phyloP scores from a whole-genome alignment of 2,113 vertebrate genomes.

The Nerophis lumbriciformis region DNA sequence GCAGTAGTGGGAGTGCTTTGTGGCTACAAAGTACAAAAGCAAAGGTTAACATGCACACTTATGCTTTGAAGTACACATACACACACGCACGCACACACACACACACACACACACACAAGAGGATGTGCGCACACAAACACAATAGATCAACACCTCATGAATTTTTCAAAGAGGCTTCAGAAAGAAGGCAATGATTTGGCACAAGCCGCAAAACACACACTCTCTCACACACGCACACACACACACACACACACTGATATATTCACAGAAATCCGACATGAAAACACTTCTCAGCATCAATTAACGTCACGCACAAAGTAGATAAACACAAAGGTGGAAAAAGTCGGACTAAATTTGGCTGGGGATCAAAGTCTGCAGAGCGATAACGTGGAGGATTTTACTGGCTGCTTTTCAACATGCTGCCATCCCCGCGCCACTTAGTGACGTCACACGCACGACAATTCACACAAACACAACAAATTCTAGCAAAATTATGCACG shows the following conservation, averaged over 20 bases:
- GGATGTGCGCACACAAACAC: slow-evolving; percentile 65
- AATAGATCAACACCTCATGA: slow-evolving; percentile 84
- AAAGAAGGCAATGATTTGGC: slow-evolving; percentile 86
- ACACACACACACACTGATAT: neutral
- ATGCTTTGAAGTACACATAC: slow-evolving; percentile 46
- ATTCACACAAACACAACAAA: too few relatives aligned
- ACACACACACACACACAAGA: slow-evolving; percentile 67
- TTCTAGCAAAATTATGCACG: too few relatives aligned
- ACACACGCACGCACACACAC: slow-evolving; percentile 21
- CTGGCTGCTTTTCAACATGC: slow-evolving; percentile 65
- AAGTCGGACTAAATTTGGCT: slow-evolving; percentile 36
- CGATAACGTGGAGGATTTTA: slow-evolving; percentile 80
- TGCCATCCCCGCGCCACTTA: neutral
- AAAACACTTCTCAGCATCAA: slow-evolving; percentile 31
- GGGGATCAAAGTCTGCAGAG: slow-evolving; percentile 80
- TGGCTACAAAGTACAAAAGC: slow-evolving; percentile 32
- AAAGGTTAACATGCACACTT: slow-evolving; percentile 57
- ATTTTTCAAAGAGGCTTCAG: slow-evolving; percentile 95
- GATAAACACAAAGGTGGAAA: neutral
- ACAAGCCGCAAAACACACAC: slow-evolving; percentile 45
- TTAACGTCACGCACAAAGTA: slow-evolving; percentile 22
- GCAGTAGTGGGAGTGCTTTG: slow-evolving; percentile 15
- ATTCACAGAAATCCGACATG: slow-evolving; percentile 1
- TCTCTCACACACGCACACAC: slow-evolving; percentile 17
- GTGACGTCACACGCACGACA: too few relatives aligned